Conservation (phyloP, 2,797 vertebrate genomes). For the Smutsia temminckii region DNA sequence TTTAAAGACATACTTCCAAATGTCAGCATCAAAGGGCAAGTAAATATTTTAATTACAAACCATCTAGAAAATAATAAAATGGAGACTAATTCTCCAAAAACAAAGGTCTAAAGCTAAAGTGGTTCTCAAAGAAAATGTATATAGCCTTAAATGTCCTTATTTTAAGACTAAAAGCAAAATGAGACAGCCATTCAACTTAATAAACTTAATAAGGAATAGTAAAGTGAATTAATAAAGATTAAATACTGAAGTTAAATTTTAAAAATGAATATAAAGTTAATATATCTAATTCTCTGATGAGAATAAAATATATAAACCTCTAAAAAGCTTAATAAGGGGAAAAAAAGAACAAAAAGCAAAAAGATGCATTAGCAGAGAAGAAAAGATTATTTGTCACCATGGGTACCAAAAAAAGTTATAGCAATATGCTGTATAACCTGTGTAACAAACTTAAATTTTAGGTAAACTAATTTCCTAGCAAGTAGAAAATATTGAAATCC, state of each 20-base stretch:
- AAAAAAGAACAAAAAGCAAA: background rate
- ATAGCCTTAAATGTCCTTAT: background rate
- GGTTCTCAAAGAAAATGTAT: background rate
- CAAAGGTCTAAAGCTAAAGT: background rate
- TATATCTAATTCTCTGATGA: background rate
- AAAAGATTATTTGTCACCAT: background rate
- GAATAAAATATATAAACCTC: background rate
- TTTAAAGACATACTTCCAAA: background rate
- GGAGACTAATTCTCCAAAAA: background rate
- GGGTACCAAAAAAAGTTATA: background rate
- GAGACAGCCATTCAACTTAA: background rate
- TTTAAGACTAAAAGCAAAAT: background rate
- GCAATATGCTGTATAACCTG: background rate
- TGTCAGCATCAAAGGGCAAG: background rate
- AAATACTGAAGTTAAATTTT: background rate
- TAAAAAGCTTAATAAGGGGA: background rate
- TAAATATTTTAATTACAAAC: background rate
- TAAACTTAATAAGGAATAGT: background rate
- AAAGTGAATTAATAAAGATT: background rate
- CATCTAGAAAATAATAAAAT: background rate
- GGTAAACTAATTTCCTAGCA: constrained; percentile 1
- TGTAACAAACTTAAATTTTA: background rate
- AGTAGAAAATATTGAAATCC: constrained; percentile 2
- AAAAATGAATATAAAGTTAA: background rate
- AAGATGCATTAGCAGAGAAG: background rate